These are phyloP conservation scores for Drosophila subpulchrella DNA, from an alignment of 1,140 invertebrate species.

Conservation along the genomic window DNA sequence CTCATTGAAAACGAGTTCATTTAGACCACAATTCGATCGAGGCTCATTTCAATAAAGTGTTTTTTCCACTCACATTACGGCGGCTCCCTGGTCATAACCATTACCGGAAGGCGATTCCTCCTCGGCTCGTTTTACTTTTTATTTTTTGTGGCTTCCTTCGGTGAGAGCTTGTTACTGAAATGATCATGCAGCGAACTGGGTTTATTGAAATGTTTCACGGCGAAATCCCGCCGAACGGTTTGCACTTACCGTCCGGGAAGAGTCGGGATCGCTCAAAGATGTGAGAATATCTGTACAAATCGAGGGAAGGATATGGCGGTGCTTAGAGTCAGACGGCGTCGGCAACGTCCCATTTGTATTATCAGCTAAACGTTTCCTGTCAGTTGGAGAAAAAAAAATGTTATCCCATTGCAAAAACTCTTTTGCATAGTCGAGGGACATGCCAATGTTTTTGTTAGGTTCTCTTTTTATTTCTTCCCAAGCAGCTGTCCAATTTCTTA, in stretches of 20 bases:
- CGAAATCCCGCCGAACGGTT: slow-evolving; percentile 24
- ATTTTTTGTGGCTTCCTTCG: slow-evolving; percentile 45
- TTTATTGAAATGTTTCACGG: slow-evolving; percentile 76
- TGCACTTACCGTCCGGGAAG: slow-evolving; percentile 4
- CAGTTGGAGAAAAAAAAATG: slow-evolving; percentile 15
- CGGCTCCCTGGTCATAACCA: slow-evolving; percentile 57
- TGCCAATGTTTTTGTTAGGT: background rate
- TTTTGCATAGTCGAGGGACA: slow-evolving; percentile 47
- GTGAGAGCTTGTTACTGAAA: slow-evolving; percentile 71
- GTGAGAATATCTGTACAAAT: slow-evolving; percentile 23
- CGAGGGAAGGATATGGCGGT: slow-evolving; percentile 35
- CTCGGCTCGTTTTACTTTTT: slow-evolving; percentile 15
- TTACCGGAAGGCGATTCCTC: slow-evolving; percentile 70
- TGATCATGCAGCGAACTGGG: slow-evolving; percentile 48
- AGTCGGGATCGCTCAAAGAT: slow-evolving; percentile 8
- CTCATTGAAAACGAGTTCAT: slow-evolving; percentile 70
- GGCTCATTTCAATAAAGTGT: slow-evolving; percentile 77
- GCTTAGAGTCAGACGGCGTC: slow-evolving; percentile 4
- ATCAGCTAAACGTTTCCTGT: slow-evolving; percentile 38
- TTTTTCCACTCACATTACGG: slow-evolving; percentile 43
- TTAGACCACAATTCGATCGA: slow-evolving; percentile 70
- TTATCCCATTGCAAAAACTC: slow-evolving; percentile 17
- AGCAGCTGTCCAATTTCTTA: slow-evolving; percentile 76
- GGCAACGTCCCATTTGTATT: slow-evolving; percentile 11
- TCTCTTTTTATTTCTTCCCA: background rate